Base-by-base conservation (phyloP, 2,888 invertebrate genomes). In the Caradrina clavipalpis region DNA sequence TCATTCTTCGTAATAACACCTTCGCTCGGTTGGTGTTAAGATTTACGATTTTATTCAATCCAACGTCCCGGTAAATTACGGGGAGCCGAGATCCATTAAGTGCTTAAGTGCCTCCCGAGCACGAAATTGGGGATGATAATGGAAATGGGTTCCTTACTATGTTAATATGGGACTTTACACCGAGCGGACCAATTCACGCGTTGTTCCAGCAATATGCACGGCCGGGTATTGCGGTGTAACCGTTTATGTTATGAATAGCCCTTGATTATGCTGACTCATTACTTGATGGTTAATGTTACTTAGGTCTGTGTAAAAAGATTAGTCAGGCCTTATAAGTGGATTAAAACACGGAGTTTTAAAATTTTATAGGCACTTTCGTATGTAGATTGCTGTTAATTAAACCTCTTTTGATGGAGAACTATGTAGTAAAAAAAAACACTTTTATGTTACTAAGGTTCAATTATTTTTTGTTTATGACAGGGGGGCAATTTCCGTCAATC, bases 1-100 rank as follows among this genome's bases (percentile, higher is more conserved):
- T 93, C 91, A 93, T 93, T 93, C 89, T 88, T 89, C 85, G 89
- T 92, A 91, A 94, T 92, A 93, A 92, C 92, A 92, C 91, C 92
- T 91, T 90, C 88, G 83, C 89, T 89, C 81, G 86, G 90, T 88
- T 88, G 90, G 92, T 94, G 93, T 94, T 93, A 92, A 93, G 94
- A 94, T 94, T 94, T 94, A 95, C 94, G 94, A 92, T 94, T 95
- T 95, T 94, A 95, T 95, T 95, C 94, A 94, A 95, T 95, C 92
- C 93, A 93, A 89, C 94, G 91, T 92, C 91, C 91, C 91, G 91
- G 91, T 93, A 94, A 94, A 95, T 95, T 94, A 94, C 93, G 91
- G 91, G 88, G 91, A 93, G 93, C 93, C 91, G 93, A 93, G 93
- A 95, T 93, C 94, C 95, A 94, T 95, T 95, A 95, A 95, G 94